Evolutionary conservation across 2,113 vertebrate genomes (phyloP).

Genomic region (Anguilla japonica): DNA sequence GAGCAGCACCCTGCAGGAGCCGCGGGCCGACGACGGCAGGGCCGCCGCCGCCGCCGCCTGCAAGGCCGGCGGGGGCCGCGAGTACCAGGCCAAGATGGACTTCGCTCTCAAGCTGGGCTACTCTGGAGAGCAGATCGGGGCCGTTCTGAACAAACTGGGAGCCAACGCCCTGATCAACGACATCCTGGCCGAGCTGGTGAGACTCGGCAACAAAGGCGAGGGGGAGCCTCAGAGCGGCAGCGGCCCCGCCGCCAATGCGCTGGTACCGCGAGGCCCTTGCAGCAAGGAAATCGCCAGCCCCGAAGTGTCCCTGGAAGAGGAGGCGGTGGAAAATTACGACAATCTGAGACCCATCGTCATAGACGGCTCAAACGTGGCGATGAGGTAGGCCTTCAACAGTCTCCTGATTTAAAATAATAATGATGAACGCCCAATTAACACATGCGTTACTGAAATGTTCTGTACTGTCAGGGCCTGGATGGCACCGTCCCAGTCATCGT

Average conservation of each 20-base stretch:
- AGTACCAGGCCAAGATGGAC: conserved; percentile 96
- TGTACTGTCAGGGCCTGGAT: not conserved
- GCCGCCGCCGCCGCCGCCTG: conserved; percentile 24
- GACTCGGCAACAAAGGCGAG: conserved; percentile 92
- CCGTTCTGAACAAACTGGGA: conserved; percentile 90
- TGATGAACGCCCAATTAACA: not conserved
- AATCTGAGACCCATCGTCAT: conserved; percentile 94
- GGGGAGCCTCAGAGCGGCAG: conserved; percentile 74
- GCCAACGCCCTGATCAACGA: conserved; percentile 92
- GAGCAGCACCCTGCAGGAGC: conserved; percentile 84
- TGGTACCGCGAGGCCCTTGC: conserved; percentile 70
- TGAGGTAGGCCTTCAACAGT: conserved; percentile 80
- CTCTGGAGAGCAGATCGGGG: conserved; percentile 89
- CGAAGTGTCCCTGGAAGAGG: conserved; percentile 89
- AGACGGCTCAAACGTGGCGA: conserved; percentile 96
- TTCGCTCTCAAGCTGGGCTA: conserved; percentile 97
- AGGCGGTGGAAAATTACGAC: conserved; percentile 82
- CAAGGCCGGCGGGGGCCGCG: conserved; percentile 71
- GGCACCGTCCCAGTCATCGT: not conserved
- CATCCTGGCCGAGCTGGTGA: conserved; percentile 90
- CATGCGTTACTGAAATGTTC: not conserved
- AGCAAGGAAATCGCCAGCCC: conserved; percentile 83
- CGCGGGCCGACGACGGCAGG: conserved; percentile 71
- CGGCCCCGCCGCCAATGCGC: conserved; percentile 49
- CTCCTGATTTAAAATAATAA: not conserved